Conservation (phyloP, 2,113 vertebrate genomes). For the Trematomus loennbergii region DNA sequence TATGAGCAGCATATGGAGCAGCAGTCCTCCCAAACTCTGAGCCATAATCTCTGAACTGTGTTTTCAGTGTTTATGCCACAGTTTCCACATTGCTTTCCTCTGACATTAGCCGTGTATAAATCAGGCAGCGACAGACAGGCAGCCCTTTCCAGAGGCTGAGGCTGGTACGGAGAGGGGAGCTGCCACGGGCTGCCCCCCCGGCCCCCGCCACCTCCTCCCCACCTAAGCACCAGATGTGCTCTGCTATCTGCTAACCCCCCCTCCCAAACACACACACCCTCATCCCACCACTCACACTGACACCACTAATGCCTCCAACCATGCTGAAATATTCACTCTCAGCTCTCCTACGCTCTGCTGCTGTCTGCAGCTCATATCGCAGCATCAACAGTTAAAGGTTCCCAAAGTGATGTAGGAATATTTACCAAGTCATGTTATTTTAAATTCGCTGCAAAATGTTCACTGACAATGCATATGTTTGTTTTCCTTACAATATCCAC, state of each 20-base stretch:
- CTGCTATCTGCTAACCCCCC: conserved; percentile 52
- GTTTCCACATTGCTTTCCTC: conserved; percentile 91
- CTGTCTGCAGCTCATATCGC: conserved; percentile 29
- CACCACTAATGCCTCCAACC: conserved; percentile 75
- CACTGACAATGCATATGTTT: neutral
- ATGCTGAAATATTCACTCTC: conserved; percentile 78
- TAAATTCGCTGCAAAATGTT: neutral
- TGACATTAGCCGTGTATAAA: conserved; percentile 92
- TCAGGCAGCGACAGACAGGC: conserved; percentile 85
- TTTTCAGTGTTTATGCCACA: conserved; percentile 92
- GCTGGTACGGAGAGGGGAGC: conserved; percentile 91
- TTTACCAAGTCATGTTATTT: neutral
- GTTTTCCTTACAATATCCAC: neutral
- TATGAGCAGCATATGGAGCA: conserved; percentile 64
- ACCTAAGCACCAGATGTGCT: conserved; percentile 88
- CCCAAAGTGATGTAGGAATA: conserved; percentile 5
- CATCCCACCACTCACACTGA: conserved; percentile 60
- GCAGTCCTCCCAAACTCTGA: conserved; percentile 88
- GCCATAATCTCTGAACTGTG: conserved; percentile 90
- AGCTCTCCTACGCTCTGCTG: conserved; percentile 44
- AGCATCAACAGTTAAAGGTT: conserved; percentile 22
- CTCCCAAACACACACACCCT: conserved; percentile 41
- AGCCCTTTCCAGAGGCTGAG: conserved; percentile 94
- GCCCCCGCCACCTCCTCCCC: conserved; percentile 61
- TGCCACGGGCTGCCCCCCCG: conserved; percentile 88